Evolutionary conservation across 2,888 invertebrate species (phyloP).

Genomic region (Quadroppia sp.): DNA sequence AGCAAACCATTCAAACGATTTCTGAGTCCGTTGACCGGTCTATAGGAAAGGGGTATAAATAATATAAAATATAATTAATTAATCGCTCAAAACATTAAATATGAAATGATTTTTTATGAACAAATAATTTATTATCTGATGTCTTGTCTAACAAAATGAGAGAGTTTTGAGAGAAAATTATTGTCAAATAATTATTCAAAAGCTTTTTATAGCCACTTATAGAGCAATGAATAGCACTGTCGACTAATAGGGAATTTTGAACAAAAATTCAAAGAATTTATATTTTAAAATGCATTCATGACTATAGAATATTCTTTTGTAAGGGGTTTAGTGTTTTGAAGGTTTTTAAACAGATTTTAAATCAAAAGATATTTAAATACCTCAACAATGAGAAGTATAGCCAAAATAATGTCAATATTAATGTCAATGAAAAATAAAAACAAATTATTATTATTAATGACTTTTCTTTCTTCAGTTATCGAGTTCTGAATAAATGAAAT

Average conservation of each 20-base stretch:
- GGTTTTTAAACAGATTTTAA: neutral
- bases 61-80: neutral
- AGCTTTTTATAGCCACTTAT: neutral
- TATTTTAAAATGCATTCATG: no score
- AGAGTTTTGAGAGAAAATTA: no score
- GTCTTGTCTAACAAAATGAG: no score
- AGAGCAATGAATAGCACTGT: neutral
- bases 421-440: slow-evolving; percentile 5
- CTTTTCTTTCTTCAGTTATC: neutral
- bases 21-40: neutral
- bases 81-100: neutral
- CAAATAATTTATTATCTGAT: neutral
- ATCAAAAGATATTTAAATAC: neutral
- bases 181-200: neutral
- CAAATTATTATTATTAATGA: no score
- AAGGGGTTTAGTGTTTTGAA: neutral
- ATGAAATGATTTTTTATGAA: neutral
- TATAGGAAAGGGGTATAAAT: neutral
- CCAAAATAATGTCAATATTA: neutral
- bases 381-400: neutral
- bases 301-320: neutral
- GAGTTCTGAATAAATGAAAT: neutral
- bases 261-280: slow-evolving; percentile 10
- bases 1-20: neutral
- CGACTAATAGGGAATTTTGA: neutral